Evolutionary conservation across 2,888 invertebrate species (phyloP), one percentile per base, ranked within the genome.

Genomic region (Chrysolina haemoptera): DNA sequence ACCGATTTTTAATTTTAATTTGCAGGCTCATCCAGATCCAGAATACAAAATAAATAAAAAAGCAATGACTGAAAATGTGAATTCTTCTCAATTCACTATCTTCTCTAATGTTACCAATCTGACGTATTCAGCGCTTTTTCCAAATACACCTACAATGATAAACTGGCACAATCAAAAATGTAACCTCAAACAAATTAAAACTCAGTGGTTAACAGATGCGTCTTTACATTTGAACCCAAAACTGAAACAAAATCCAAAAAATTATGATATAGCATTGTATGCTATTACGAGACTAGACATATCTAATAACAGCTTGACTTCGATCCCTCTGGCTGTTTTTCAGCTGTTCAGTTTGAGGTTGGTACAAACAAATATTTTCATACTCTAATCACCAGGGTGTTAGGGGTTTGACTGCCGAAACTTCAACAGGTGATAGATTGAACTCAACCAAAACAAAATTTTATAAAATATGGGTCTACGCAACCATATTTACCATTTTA

Each of bases 231-330:
- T 97, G 22, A 99, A 98, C 89, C 93, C 94, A 1, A 93, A 94
- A 82, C 88, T 98, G 35, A 92, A 93, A 79, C 91, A 94, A 67
- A 93, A 93, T 86, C 91, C 93, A 5, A 88, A 91, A 76, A 90
- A 91, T 79, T 90, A 90, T 78, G 91, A 93, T 72, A 91, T 94
- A 6, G 93, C 96, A 0, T 89, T 98, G n/a, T 94, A 94, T 83
- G 97, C 98, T 0, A 94, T 99, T 73, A 99, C 99, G 0, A 91
- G 98, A 50, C 89, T 99, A 35, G 99, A 99, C 87, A 91, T 99
- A 55, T 97, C 98, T 9, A 94, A 94, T 85, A 99, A 99, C 88
- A 93, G 93, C 73, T 90, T 99, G 66, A 91, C 92, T 0, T 89
- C 91, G 35, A 87, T 99, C 80, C 99, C 99, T 0, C 88, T 93